Base-by-base conservation (phyloP, 2,113 vertebrate species). In the Sapajus apella region DNA sequence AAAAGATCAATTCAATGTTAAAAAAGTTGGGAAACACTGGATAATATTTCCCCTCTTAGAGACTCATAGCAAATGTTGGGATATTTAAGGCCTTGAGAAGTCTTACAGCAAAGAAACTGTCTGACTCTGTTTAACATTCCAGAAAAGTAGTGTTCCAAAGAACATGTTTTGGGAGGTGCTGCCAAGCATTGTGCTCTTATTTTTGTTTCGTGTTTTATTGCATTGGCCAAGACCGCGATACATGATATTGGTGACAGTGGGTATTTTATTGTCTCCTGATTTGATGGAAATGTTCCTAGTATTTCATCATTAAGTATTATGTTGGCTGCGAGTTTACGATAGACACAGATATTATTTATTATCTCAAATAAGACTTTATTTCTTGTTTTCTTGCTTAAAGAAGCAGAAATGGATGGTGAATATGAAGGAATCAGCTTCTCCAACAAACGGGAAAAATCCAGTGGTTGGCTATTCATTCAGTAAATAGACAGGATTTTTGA, bases 221-320 rank as follows among this genome's bases (percentile, higher is more conserved):
- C 61, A 16, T 70, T 76, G 86, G 91, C 61, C 61, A 58, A 92
- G 85, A 85, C 85, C 17, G n/a, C 37, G n/a, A 40, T 86, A 83
- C 95, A 76, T 70, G 61, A 86, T 76, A 84, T 5, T n/a, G 16
- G 32, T 93, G 68, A 56, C 66, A 75, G 82, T 64, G 43, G 47
- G 37, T 70, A 35, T 93, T 89, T 95, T 91, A 70, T 79, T 47
- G 27, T 25, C 16, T 8, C 11, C 12, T 40, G 35, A 87, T 64
- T 94, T 97, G 87, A 86, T 89, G 91, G 97, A 89, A 93, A 9
- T 86, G 40, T 91, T 91, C 94, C 66, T 94, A 87, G n/a, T 64
- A 64, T 81, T 68, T 94, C 11, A 72, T 82, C 23, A 66, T 79
- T 55, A 82, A 90, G 21, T 64, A 75, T 66, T 35, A 75, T 25